Evolutionary conservation across 2,888 invertebrate genomes (phyloP).

Genomic region (Thymelicus sylvestris): DNA sequence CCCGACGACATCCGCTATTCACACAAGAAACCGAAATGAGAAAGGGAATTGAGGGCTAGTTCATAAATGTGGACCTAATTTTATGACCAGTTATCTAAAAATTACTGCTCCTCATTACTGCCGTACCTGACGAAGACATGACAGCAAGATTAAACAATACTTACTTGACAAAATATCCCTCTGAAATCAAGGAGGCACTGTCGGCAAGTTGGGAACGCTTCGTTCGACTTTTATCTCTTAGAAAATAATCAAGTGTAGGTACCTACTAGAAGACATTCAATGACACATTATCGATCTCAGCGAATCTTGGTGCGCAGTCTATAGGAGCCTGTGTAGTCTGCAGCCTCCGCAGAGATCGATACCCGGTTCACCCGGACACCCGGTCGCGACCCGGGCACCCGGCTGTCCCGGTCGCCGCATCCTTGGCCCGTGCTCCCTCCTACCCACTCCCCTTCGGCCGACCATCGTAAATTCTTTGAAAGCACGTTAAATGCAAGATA

Average conservation of each 20-base stretch:
- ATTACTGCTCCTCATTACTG: too few relatives aligned
- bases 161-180: too few relatives aligned
- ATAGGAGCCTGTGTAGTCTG: too few relatives aligned
- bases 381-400: conserved; percentile 18
- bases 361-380: conserved; percentile 46
- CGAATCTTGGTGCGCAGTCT: not conserved
- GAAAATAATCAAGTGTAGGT: too few relatives aligned
- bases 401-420: conserved; percentile 57
- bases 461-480: not conserved
- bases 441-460: not conserved
- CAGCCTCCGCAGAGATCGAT: conserved; percentile 55
- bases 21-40: conserved; percentile 40
- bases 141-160: too few relatives aligned
- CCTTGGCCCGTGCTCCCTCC: conserved; percentile 64
- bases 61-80: too few relatives aligned
- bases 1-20: conserved; percentile 15
- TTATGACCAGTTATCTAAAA: too few relatives aligned
- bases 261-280: too few relatives aligned
- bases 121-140: too few relatives aligned
- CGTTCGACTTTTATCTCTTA: too few relatives aligned
- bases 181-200: too few relatives aligned
- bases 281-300: not conserved
- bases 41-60: conserved; percentile 43
- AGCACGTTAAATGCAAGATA: not conserved
- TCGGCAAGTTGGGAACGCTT: too few relatives aligned